These are phyloP conservation scores for Temnothorax longispinosus DNA, from an alignment of 1,140 invertebrate genomes.

Conservation along the genomic window DNA sequence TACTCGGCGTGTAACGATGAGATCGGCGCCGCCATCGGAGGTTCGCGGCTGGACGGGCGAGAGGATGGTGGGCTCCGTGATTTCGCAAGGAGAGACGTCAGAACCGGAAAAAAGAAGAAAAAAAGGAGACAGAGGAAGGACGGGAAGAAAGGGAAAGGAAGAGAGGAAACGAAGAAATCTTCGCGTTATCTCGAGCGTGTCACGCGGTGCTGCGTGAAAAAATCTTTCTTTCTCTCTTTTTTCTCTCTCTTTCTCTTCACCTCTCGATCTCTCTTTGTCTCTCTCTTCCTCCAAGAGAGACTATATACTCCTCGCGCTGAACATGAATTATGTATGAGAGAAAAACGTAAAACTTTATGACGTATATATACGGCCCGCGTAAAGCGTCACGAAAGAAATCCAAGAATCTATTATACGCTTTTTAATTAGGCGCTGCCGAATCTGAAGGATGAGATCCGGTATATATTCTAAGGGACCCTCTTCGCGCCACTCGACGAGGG, in stretches of 20 bases:
- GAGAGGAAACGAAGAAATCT: conserved; percentile 41
- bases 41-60: not conserved
- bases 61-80: not conserved
- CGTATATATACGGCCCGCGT: conserved; percentile 20
- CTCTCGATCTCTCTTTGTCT: not conserved
- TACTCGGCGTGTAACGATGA: conserved; percentile 57
- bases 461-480: conserved; percentile 16
- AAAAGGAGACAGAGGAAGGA: not conserved
- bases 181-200: conserved; percentile 69
- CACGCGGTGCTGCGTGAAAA: conserved; percentile 48
- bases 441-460: conserved; percentile 42
- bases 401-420: conserved; percentile 54
- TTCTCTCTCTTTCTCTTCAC: not conserved
- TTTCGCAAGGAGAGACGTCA: conserved; percentile 21
- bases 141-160: not conserved
- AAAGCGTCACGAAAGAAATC: conserved; percentile 32
- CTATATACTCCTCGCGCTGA: conserved; percentile 4
- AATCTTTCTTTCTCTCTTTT: not conserved
- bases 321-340: conserved; percentile 69
- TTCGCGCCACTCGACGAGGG: conserved; percentile 5
- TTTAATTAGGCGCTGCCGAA: conserved; percentile 63
- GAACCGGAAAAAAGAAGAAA: not conserved
- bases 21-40: conserved; percentile 26
- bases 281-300: conserved; percentile 10
- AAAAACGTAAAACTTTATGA: conserved; percentile 58